Percentiles rank a stretch among this genome's conserved stretches.
These are phyloP conservation scores for Coenobita brevimanus DNA, from an alignment of 1,140 invertebrate species.

Conservation along the genomic window DNA sequence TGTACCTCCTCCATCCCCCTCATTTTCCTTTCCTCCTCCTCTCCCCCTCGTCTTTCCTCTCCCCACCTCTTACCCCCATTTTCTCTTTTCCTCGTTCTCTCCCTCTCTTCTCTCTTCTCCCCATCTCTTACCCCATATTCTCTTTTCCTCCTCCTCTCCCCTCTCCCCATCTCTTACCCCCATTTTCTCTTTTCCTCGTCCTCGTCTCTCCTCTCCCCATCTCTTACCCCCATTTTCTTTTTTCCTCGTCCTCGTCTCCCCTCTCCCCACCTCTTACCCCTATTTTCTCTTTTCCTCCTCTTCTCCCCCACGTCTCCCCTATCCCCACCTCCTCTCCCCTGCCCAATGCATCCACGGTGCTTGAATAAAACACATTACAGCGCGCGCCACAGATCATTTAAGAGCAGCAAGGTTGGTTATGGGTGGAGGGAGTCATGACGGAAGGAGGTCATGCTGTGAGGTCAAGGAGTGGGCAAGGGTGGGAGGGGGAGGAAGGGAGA, in stretches of 20 bases:
- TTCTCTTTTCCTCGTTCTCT: neutral
- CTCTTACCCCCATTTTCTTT: neutral
- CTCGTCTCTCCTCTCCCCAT: neutral
- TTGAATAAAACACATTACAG: too few relatives aligned
- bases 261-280: neutral
- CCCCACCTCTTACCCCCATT: neutral
- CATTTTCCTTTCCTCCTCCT: conserved; percentile 29
- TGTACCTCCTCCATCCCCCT: neutral
- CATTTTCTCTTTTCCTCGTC: conserved; percentile 24
- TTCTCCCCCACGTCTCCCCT: too few relatives aligned
- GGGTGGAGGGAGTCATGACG: neutral
- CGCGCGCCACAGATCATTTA: too few relatives aligned
- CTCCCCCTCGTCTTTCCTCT: neutral
- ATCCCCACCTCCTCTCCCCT: too few relatives aligned
- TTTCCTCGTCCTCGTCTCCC: too few relatives aligned
- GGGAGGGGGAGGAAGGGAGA: neutral
- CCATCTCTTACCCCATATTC: neutral
- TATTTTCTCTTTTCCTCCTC: too few relatives aligned
- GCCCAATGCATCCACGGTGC: too few relatives aligned
- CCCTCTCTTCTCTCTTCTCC: neutral
- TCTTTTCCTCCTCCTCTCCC: too few relatives aligned
- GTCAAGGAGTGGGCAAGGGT: neutral
- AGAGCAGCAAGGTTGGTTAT: too few relatives aligned
- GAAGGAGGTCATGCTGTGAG: neutral
- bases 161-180: too few relatives aligned